Percentiles rank a stretch among this genome's conserved stretches.
phyloP scores from a whole-genome alignment of 2,888 invertebrate genomes.

The Didymodactylos carnosus region DNA sequence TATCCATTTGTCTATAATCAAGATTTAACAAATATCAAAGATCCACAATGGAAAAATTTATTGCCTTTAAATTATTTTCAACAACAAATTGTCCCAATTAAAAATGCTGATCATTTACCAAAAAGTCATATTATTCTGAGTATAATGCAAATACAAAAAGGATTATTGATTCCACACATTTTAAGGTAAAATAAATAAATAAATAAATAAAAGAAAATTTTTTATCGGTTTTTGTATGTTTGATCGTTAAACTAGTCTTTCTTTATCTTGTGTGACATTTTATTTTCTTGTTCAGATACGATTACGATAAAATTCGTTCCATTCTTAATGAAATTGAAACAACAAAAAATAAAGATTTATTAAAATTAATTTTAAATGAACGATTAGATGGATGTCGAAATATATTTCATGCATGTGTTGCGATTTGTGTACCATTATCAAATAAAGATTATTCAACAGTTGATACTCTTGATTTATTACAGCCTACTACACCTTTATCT shows the following conservation, averaged over 20 bases:
- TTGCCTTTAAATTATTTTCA: slow-evolving; percentile 8
- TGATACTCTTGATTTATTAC: no score
- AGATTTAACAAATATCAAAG: neutral
- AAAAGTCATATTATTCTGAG: neutral
- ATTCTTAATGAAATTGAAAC: slow-evolving; percentile 5
- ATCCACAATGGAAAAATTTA: slow-evolving; percentile 13
- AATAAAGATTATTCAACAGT: slow-evolving; percentile 38
- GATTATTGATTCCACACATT: neutral
- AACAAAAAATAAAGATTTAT: slow-evolving; percentile 17
- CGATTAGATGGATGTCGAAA: slow-evolving; percentile 89
- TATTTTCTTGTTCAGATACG: no score
- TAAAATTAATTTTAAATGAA: slow-evolving; percentile 51
- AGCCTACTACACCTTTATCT: no score
- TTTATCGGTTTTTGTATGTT: no score
- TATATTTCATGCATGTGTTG: slow-evolving; percentile 78
- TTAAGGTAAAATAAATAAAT: no score
- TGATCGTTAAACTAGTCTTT: no score
- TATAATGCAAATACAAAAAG: neutral
- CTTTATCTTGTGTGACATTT: no score
- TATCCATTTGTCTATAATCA: slow-evolving; percentile 11
- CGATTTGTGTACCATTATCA: slow-evolving; percentile 77
- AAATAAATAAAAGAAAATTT: no score
- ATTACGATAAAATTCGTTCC: slow-evolving; percentile 1
- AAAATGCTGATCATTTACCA: slow-evolving; percentile 20
- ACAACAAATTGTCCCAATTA: slow-evolving; percentile 5